Conservation (phyloP, 1,140 invertebrate species). For the Plectrocnemia conspersa region DNA sequence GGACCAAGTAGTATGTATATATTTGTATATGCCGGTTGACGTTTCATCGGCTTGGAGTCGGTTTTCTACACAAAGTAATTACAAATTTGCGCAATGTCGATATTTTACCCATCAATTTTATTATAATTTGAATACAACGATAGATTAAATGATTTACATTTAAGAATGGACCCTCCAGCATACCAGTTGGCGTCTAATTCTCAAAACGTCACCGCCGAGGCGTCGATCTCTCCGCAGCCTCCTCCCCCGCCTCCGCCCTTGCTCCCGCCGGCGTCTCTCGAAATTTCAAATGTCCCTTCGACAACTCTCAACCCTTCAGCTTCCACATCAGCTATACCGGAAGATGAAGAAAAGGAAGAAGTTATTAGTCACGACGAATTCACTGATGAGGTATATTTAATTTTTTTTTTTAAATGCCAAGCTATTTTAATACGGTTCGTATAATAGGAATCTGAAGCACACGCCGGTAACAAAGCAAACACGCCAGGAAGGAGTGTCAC, state of each 20-base stretch:
- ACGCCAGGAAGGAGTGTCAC: slow-evolving; percentile 70
- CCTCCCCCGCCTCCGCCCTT: neutral
- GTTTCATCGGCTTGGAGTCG: too few relatives aligned
- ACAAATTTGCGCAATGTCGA: too few relatives aligned
- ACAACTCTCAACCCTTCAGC: too few relatives aligned
- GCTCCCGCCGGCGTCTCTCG: neutral
- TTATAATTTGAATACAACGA: too few relatives aligned
- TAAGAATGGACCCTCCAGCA: too few relatives aligned
- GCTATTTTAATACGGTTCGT: neutral
- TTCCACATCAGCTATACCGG: neutral
- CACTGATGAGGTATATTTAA: slow-evolving; percentile 50
- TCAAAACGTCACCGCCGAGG: too few relatives aligned
- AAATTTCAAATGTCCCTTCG: slow-evolving; percentile 31
- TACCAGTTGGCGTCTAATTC: too few relatives aligned
- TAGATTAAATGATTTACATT: too few relatives aligned
- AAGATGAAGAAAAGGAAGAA: slow-evolving; percentile 54
- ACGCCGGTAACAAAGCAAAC: slow-evolving; percentile 47
- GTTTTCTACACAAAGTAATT: too few relatives aligned
- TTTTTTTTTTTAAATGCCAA: slow-evolving; percentile 10
- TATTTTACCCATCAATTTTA: too few relatives aligned
- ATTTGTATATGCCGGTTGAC: too few relatives aligned
- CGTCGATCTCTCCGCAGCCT: slow-evolving; percentile 1
- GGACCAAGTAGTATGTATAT: too few relatives aligned
- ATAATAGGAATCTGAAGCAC: slow-evolving; percentile 50
- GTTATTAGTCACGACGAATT: slow-evolving; percentile 54